Evolutionary conservation across 2,113 vertebrate genomes (phyloP).

Genomic region (Psilopogon haemacephalus): DNA sequence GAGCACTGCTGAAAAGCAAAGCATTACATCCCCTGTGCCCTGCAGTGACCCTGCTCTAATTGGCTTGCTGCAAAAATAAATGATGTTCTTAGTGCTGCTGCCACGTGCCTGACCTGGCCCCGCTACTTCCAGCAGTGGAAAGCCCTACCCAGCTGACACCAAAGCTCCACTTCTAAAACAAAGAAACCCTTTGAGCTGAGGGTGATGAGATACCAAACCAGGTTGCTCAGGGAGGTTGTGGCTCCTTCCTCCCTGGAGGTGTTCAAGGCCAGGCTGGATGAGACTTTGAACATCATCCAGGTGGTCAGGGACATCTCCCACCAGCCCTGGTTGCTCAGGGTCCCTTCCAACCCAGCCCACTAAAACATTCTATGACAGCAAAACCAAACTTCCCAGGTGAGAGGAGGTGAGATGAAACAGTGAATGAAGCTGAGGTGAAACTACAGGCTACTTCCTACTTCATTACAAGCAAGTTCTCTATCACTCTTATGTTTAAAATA

Average conservation of each 20-base stretch:
- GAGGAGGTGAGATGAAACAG: background rate
- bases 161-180: background rate
- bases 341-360: too few species aligned
- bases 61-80: constrained; percentile 26
- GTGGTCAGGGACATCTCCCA: too few species aligned
- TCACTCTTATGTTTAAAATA: too few species aligned
- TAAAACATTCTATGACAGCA: background rate
- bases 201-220: too few species aligned
- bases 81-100: constrained; percentile 6
- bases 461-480: too few species aligned
- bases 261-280: too few species aligned
- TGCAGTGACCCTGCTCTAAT: background rate
- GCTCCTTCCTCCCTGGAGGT: too few species aligned
- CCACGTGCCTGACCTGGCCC: background rate
- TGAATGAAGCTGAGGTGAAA: background rate
- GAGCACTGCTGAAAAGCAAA: background rate
- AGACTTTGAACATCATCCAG: too few species aligned
- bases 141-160: background rate
- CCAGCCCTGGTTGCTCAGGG: too few species aligned
- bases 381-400: background rate
- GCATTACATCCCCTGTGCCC: background rate
- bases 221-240: too few species aligned
- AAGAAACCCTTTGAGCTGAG: background rate
- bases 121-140: background rate
- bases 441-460: too few species aligned